Conservation (phyloP, 2,113 vertebrate species). For the Hirundichthys speculiger region DNA sequence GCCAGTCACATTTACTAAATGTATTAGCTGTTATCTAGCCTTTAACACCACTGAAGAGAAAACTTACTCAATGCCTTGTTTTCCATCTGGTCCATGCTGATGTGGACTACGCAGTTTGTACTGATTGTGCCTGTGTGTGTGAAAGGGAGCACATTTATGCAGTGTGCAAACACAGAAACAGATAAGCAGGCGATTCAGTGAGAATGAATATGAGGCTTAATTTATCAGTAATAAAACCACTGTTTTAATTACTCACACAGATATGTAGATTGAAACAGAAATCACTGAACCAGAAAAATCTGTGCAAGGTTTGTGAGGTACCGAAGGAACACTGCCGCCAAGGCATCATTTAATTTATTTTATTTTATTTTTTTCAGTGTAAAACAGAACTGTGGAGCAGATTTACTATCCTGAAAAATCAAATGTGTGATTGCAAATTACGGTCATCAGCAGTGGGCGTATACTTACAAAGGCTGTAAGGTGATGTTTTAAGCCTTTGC, state of each 20-base stretch:
- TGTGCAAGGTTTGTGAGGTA: constrained; percentile 54
- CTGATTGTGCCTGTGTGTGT: constrained; percentile 35
- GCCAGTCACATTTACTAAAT: constrained; percentile 42
- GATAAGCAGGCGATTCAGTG: constrained; percentile 56
- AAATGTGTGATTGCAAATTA: too few species aligned
- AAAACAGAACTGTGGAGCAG: too few species aligned
- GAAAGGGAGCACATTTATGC: constrained; percentile 41
- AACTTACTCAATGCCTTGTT: constrained; percentile 65
- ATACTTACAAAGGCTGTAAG: too few species aligned
- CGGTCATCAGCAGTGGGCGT: too few species aligned
- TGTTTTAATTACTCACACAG: constrained; percentile 63
- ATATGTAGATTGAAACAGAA: constrained; percentile 45
- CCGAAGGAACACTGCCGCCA: constrained; percentile 7
- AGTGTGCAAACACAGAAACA: constrained; percentile 66
- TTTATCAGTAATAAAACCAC: constrained; percentile 63
- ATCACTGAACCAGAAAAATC: constrained; percentile 36
- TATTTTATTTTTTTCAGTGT: neutral
- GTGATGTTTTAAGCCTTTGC: too few species aligned
- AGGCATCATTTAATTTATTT: neutral
- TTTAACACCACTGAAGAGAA: constrained; percentile 56
- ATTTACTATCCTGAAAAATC: too few species aligned
- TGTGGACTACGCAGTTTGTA: constrained; percentile 51
- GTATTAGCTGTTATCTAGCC: constrained; percentile 67
- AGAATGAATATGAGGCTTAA: constrained; percentile 60
- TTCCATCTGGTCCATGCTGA: constrained; percentile 61